Base-by-base conservation (phyloP, 2,797 vertebrate genomes). In the Apodemus agrarius region DNA sequence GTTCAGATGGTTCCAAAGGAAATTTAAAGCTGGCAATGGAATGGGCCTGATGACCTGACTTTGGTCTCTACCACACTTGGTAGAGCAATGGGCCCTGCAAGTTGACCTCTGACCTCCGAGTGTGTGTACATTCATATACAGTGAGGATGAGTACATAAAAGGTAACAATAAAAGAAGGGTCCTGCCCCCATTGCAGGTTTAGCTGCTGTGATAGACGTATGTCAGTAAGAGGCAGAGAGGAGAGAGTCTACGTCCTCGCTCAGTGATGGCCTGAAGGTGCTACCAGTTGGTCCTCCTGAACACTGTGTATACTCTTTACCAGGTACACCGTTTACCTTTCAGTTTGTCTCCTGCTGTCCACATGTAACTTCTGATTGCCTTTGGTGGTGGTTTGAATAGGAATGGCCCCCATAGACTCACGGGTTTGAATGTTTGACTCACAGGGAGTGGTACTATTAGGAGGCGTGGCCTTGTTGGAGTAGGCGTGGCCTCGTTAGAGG, bases 1-100 rank as follows among this genome's bases (percentile, higher is more conserved):
- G 72, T 80, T 94, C 72, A 85, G 74, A 43, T 34, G 81, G 46
- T 69, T 79, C 75, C 22, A 65, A 63, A 94, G 59, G 74, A 92
- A 92, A 74, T 79, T 43, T 76, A 59, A 65, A 43, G 31, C 84
- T 54, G 46, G 46, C 84, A 52, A 52, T 52, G 52, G 52, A 3
- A 52, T 3, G 52, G 52, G 52, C 52, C 52, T 52, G 12, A 52
- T 13, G 21, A 26, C 46, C 34, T 37, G 65, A 86, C 31, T 69
- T 69, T 52, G 65, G 14, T 37, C 63, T 52, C 63, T 52, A 7
- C 59, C 82, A 46, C 40, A 46, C 29, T 65, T 65, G 29, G 40
- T 31, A 43, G 24, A 31, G 40, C 59, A 63, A 63, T 84, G 59
- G 5, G 59, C 46, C 59, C 26, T 19, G 16, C 16, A 63, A 63